A percentile compares a stretch with the other conserved stretches of the same genome.
These are phyloP conservation scores for Sinonovacula constricta DNA, from an alignment of 1,140 invertebrate genomes.

Conservation along the genomic window DNA sequence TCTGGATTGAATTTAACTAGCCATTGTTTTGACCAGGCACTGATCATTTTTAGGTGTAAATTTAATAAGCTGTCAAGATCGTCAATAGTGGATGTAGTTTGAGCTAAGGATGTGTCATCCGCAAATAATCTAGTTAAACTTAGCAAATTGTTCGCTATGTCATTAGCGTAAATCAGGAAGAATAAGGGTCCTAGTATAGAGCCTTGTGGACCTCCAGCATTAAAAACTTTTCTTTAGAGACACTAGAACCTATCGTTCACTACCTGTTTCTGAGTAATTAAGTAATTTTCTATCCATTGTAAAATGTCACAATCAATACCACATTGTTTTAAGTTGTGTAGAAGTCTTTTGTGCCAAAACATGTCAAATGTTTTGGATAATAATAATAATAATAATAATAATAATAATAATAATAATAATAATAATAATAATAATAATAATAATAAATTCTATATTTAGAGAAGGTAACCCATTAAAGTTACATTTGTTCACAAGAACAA, in stretches of 20 bases:
- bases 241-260: constrained; percentile 33
- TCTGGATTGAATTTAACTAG: constrained; percentile 1
- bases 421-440: too few species aligned
- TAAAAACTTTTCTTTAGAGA: background rate
- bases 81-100: background rate
- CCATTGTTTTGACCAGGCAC: constrained; percentile 2
- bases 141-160: constrained; percentile 28
- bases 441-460: too few species aligned
- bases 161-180: constrained; percentile 58
- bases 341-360: constrained; percentile 42
- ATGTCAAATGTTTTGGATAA: constrained; percentile 50
- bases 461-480: too few species aligned
- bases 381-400: too few species aligned
- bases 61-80: background rate
- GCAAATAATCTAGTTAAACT: constrained; percentile 39
- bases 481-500: too few species aligned
- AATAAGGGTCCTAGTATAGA: constrained; percentile 55
- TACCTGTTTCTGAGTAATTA: constrained; percentile 14
- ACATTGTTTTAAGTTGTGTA: constrained; percentile 35
- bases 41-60: background rate
- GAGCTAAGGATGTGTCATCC: constrained; percentile 32
- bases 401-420: too few species aligned
- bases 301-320: constrained; percentile 43
- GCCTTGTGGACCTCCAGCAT: constrained; percentile 57
- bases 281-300: constrained; percentile 41